Base-by-base conservation (phyloP, 2,888 invertebrate species). In the Drosophila kuntzei region DNA sequence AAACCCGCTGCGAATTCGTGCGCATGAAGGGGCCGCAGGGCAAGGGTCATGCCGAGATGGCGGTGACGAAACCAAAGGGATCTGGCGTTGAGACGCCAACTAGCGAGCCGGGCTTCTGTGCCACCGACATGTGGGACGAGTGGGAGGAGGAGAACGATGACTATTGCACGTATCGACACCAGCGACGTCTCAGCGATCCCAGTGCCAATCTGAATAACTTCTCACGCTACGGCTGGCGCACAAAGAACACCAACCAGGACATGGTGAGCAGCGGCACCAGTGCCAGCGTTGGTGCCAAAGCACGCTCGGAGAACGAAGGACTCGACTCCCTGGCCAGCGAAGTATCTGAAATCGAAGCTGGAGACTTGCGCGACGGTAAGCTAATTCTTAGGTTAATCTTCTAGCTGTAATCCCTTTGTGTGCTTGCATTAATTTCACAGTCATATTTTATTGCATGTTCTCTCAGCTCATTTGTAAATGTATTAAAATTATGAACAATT, bases 31-130 rank as follows among this genome's bases (percentile, higher is more conserved):
- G 99, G 12, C 99, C 99, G 12, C 96, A 96, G 90, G 98, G 98
- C 76, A 98, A 98, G 93, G 98, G 97, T 0, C 97, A 98, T 93
- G 99, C 99, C 0, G 99, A 99, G 94, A 98, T 99, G 97, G 98
- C 98, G 1, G 97, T 98, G 50, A 96, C 97, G n/a, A 95, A 97
- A 90, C 97, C 97, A 25, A 96, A 96, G 91, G 97, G 96, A 87
- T 97, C 97, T 14, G 98, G 98, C 0, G 96, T 96, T 2, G 98
- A 98, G 92, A 99, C 99, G 12, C 99, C 99, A 18, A 96, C 96
- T 61, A 97, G 97, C 16, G 98, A 99, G 92, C 97, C 97, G 64
- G 94, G 97, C 5, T 95, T 95, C 87, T 95, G 96, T 87, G 96
- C 96, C 77, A 96, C 96, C 3, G 97, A 97, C 90, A 94, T 97